Conservation (phyloP, 2,888 invertebrate genomes). For the Corythucha ciliata region DNA sequence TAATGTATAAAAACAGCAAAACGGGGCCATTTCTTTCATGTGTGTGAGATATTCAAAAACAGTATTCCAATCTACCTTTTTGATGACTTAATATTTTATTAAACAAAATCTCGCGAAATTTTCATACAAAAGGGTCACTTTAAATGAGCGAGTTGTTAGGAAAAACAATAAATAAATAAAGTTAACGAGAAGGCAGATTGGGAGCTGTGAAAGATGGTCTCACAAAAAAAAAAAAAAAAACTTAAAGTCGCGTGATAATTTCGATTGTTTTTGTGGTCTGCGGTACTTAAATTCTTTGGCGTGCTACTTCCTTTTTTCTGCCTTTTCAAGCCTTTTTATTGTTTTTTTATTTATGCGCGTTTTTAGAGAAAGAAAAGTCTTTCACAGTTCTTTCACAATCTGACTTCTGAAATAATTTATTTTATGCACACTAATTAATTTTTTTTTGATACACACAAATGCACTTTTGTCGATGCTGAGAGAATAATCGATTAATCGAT, state of each 20-base stretch:
- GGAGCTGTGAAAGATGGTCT: conserved; percentile 85
- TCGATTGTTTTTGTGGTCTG: conserved; percentile 13
- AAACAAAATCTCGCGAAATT: too few relatives aligned
- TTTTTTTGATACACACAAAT: too few relatives aligned
- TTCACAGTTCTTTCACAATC: conserved; percentile 60
- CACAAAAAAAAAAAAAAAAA: conserved; percentile 38
- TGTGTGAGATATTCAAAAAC: conserved; percentile 53
- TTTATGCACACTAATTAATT: neutral
- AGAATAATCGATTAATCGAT: too few relatives aligned
- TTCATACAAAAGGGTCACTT: too few relatives aligned
- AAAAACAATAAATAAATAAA: too few relatives aligned
- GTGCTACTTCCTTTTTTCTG: conserved; percentile 13
- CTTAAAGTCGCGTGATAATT: neutral
- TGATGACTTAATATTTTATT: too few relatives aligned
- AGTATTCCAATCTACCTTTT: conserved; percentile 54
- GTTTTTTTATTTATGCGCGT: conserved; percentile 23
- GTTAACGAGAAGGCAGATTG: conserved; percentile 52
- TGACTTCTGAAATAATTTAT: conserved; percentile 6
- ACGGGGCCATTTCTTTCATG: conserved; percentile 12
- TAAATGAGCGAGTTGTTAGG: too few relatives aligned
- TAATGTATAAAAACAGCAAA: conserved; percentile 23
- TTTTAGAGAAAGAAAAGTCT: conserved; percentile 56
- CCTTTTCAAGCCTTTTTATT: conserved; percentile 23
- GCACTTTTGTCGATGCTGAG: too few relatives aligned
- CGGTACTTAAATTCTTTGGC: conserved; percentile 13